Conservation (phyloP, 2,113 vertebrate species). For the Syngnathoides biaculeatus region DNA sequence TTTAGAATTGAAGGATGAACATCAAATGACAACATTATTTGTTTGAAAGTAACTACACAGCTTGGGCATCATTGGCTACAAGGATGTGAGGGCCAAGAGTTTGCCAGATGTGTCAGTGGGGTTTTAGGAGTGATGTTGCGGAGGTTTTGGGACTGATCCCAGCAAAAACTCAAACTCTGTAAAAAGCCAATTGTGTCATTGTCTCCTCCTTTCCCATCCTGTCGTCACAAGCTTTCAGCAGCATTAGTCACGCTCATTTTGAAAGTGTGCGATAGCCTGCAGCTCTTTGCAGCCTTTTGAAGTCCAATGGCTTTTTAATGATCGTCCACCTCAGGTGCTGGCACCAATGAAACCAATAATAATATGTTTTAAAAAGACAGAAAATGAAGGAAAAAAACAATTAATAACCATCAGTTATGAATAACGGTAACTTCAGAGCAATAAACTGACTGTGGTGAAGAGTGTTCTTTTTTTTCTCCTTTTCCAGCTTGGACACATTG, state of each 20-base stretch:
- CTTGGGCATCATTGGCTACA: no score
- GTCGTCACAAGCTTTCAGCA: constrained; percentile 18
- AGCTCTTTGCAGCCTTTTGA: constrained; percentile 55
- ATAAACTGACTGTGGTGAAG: neutral
- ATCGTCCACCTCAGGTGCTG: constrained; percentile 30
- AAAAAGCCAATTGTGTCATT: constrained; percentile 1
- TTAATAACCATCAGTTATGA: constrained; percentile 20
- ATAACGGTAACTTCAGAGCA: neutral
- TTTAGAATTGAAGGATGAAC: no score
- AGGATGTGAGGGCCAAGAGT: neutral
- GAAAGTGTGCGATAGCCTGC: constrained; percentile 25
- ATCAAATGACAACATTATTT: no score
- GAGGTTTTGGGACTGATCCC: neutral
- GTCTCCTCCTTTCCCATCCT: neutral
- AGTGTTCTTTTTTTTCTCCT: neutral
- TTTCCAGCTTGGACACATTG: neutral
- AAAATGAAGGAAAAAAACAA: neutral
- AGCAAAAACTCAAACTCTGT: neutral
- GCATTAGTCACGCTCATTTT: constrained; percentile 62
- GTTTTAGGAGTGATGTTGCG: neutral
- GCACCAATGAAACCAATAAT: constrained; percentile 53
- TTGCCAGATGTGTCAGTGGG: neutral
- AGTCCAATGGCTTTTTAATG: constrained; percentile 67
- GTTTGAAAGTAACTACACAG: no score
- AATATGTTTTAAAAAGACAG: neutral